Conservation (phyloP, 1,140 invertebrate species). For the Atta colombica region DNA sequence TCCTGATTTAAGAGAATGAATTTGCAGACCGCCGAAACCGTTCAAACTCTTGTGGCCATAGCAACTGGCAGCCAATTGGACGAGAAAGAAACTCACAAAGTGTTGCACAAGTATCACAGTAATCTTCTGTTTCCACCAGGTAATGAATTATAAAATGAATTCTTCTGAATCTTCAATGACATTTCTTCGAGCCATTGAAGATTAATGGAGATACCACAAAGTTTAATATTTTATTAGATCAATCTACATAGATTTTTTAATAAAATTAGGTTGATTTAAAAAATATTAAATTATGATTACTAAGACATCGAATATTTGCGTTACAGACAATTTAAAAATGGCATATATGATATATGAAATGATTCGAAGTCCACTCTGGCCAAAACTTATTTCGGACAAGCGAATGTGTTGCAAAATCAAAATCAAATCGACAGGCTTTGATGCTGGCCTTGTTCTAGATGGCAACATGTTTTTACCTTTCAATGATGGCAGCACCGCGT, state of each 20-base stretch:
- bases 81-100: conserved; percentile 30
- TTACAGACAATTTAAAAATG: conserved; percentile 67
- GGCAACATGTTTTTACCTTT: conserved; percentile 67
- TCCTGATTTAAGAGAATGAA: conserved; percentile 98
- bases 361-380: background rate
- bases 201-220: background rate
- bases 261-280: background rate
- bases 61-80: conserved; percentile 61
- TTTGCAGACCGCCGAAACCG: conserved; percentile 47
- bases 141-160: conserved; percentile 12
- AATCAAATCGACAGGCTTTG: conserved; percentile 64
- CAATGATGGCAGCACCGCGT: conserved; percentile 66
- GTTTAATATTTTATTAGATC: too few species aligned
- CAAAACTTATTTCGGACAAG: background rate
- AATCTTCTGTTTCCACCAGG: conserved; percentile 60
- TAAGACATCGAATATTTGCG: background rate
- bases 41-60: conserved; percentile 57
- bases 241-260: too few species aligned
- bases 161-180: background rate
- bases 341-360: conserved; percentile 67
- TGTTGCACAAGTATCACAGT: conserved; percentile 62
- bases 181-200: background rate
- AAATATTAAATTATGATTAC: background rate
- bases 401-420: conserved; percentile 51
- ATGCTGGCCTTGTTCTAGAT: conserved; percentile 67